phyloP scores from a whole-genome alignment of 1,140 invertebrate genomes.

The Lepidostoma basale region DNA sequence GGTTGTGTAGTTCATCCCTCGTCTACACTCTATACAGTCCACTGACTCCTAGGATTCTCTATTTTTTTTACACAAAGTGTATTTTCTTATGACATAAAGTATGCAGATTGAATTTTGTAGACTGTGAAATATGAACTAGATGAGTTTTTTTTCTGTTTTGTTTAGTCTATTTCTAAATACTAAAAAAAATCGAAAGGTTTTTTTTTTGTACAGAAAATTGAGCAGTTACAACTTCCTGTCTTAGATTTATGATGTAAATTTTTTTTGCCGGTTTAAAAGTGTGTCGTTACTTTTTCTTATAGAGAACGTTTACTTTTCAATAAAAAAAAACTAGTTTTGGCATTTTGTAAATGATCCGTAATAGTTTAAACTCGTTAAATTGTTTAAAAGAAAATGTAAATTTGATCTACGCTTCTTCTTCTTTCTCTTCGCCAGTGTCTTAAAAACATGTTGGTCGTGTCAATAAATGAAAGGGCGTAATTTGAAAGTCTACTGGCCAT shows the following conservation, averaged over 20 bases:
- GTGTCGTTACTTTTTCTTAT: background rate
- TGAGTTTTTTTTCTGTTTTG: background rate
- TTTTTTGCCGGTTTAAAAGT: background rate
- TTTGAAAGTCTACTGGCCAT: no score
- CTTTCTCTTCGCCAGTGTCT: no score
- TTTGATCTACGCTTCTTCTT: no score
- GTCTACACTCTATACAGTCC: background rate
- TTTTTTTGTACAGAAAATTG: no score
- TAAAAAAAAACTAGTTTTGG: no score
- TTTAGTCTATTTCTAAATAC: no score
- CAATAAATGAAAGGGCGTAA: no score
- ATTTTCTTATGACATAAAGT: no score
- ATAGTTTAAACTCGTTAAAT: no score
- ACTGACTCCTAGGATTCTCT: conserved; percentile 3
- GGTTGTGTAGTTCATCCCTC: background rate
- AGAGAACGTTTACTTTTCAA: background rate
- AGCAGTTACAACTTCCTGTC: background rate
- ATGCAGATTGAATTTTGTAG: conserved; percentile 9
- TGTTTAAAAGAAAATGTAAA: no score
- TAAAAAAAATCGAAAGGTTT: background rate
- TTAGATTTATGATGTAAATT: background rate
- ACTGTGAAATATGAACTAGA: background rate
- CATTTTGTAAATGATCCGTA: no score
- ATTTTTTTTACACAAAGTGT: background rate
- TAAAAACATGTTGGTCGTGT: no score